phyloP scores from a whole-genome alignment of 2,797 vertebrate species.

The Adrianichthys oophorus region DNA sequence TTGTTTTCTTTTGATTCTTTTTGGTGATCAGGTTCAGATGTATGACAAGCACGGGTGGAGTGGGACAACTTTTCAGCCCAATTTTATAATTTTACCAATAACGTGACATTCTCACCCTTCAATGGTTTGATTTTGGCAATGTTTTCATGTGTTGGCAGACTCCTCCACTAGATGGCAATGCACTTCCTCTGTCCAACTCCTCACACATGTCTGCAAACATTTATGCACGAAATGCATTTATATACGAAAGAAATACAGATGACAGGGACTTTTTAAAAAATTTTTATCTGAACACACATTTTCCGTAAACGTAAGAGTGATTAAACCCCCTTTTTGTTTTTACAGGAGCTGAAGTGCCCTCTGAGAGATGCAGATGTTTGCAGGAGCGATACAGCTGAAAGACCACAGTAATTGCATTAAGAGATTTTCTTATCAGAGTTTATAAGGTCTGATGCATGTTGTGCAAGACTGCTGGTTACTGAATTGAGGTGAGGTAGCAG shows the following conservation, averaged over 20 bases:
- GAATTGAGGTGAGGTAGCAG: conserved; percentile 70
- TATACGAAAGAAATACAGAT: conserved; percentile 22
- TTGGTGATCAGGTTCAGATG: too few relatives aligned
- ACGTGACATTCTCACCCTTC: too few relatives aligned
- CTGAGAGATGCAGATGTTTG: conserved; percentile 36
- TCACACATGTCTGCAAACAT: conserved; percentile 1
- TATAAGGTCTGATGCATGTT: conserved; percentile 62
- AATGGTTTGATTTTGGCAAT: not conserved
- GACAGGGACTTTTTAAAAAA: conserved; percentile 26
- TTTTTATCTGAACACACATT: conserved; percentile 27
- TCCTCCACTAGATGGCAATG: conserved; percentile 72
- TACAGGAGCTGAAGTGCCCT: conserved; percentile 26
- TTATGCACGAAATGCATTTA: too few relatives aligned
- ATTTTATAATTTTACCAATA: too few relatives aligned
- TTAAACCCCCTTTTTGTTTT: conserved; percentile 24
- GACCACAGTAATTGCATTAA: conserved; percentile 62
- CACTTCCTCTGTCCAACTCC: conserved; percentile 36
- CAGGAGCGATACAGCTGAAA: conserved; percentile 51
- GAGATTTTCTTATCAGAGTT: conserved; percentile 63
- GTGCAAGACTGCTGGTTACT: conserved; percentile 58
- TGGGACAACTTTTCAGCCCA: too few relatives aligned
- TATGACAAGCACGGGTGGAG: too few relatives aligned
- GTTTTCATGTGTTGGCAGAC: conserved; percentile 19
- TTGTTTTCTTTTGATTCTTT: too few relatives aligned
- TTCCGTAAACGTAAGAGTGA: conserved; percentile 10